Conservation (phyloP, 2,888 invertebrate genomes). For the Patella depressa region DNA sequence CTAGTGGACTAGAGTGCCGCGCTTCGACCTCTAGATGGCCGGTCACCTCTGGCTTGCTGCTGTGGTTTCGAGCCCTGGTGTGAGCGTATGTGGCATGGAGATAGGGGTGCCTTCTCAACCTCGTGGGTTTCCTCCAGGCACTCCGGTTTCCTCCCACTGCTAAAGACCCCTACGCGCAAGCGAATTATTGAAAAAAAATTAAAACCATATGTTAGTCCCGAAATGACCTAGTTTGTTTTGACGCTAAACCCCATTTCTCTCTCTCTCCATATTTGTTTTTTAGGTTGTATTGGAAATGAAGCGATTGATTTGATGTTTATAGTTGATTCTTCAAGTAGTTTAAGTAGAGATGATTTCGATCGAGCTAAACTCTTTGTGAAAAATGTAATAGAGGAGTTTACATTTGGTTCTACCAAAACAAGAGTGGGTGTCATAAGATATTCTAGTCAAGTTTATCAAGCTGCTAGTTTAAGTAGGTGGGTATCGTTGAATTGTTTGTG, state of each 20-base stretch:
- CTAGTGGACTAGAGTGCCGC: too few species aligned
- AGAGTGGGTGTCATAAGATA: not conserved
- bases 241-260: constrained; percentile 36
- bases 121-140: too few species aligned
- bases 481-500: too few species aligned
- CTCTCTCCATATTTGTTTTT: constrained; percentile 11
- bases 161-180: too few species aligned
- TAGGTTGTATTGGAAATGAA: constrained; percentile 16
- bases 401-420: not conserved
- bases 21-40: too few species aligned
- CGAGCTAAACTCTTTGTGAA: not conserved
- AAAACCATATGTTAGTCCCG: too few species aligned
- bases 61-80: too few species aligned
- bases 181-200: too few species aligned
- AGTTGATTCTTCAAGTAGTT: constrained; percentile 15
- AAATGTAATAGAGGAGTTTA: not conserved
- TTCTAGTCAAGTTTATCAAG: not conserved
- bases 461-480: not conserved
- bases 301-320: constrained; percentile 12
- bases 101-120: not conserved
- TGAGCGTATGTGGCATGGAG: too few species aligned
- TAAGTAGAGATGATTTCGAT: not conserved
- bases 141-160: too few species aligned
- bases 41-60: too few species aligned
- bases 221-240: too few species aligned